A percentile compares a stretch with the other conserved stretches of the same genome.
Conservation (phyloP, 2,113 vertebrate species). For the Xenotilapia leptura region DNA sequence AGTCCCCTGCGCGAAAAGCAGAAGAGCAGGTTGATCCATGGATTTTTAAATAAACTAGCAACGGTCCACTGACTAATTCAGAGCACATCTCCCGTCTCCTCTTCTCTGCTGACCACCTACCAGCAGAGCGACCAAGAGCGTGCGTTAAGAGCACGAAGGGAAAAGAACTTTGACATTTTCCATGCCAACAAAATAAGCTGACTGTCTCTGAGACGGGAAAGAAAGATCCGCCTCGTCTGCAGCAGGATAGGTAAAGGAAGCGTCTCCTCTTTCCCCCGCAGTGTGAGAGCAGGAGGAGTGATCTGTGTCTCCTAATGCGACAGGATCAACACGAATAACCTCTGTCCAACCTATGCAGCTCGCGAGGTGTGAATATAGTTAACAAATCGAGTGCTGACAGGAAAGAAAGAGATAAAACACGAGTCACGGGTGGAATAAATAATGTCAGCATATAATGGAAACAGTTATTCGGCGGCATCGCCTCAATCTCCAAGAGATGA, state of each 20-base stretch:
- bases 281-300: not conserved
- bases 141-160: not conserved
- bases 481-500: not conserved
- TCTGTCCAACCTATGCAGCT: not conserved
- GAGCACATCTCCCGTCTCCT: constrained; percentile 26
- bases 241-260: not conserved
- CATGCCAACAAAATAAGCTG: not conserved
- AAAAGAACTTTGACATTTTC: constrained; percentile 28
- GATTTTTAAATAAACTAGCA: constrained; percentile 7
- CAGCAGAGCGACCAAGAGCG: not conserved
- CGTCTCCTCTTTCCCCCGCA: not conserved
- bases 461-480: not conserved
- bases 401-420: not conserved
- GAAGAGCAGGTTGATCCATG: constrained; percentile 14
- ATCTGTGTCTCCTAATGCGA: constrained; percentile 1
- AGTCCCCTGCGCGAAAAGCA: constrained; percentile 7
- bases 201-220: not conserved
- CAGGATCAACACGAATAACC: constrained; percentile 31
- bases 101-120: constrained; percentile 1
- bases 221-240: not conserved
- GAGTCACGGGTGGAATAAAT: not conserved
- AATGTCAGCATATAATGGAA: not conserved
- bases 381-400: not conserved
- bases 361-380: not conserved
- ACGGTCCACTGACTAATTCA: constrained; percentile 27